Base-by-base conservation (phyloP, 2,888 invertebrate species). In the Latrodectus hesperus region DNA sequence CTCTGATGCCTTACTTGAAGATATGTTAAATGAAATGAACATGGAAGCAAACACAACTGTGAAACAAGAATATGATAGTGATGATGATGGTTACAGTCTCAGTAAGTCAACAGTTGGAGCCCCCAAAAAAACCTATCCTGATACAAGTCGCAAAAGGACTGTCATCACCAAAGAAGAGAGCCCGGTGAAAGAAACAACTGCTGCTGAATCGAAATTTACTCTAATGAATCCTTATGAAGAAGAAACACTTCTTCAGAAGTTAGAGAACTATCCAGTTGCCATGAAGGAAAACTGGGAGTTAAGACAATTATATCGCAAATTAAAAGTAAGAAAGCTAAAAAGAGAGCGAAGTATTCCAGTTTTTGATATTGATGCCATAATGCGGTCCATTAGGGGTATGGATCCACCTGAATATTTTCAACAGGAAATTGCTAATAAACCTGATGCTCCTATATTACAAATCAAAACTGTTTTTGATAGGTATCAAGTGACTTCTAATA, bases 311-410 rank as follows among this genome's bases (percentile, higher is more conserved):
- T 93, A 94, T 90, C 92, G 95, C 67, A 95, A 95, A 91, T 91
- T 95, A 12, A 92, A 92, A n/a, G 92, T 94, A 16, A 92, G 95
- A 38, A 93, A 93, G 90, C 91, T 93, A 84, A 94, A 94, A 90
- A 92, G 94, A n/a, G 93, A 94, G 89, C 93, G 93, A 89, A 93
- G 93, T 79, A 91, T 94, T 78, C 93, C 93, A 1, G 90, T 94
- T 9, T 94, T 95, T 89, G 94, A 95, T 91, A 90, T 95, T n/a
- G 94, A 95, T 88, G 89, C 89, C 17, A 90, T 91, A 74, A 90
- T 92, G 89, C 90, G 91, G 52, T 82, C 90, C 60, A 88, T 90
- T 79, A 90, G 90, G 26, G 91, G 90, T 0, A 75, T 82, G 78
- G 84, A 84, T 22, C 84, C 79, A 52, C 88, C 75, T 49, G 84